Evolutionary conservation across 1,140 invertebrate species (phyloP), one percentile per base, ranked within the genome.

Genomic region (Theocolax elegans): DNA sequence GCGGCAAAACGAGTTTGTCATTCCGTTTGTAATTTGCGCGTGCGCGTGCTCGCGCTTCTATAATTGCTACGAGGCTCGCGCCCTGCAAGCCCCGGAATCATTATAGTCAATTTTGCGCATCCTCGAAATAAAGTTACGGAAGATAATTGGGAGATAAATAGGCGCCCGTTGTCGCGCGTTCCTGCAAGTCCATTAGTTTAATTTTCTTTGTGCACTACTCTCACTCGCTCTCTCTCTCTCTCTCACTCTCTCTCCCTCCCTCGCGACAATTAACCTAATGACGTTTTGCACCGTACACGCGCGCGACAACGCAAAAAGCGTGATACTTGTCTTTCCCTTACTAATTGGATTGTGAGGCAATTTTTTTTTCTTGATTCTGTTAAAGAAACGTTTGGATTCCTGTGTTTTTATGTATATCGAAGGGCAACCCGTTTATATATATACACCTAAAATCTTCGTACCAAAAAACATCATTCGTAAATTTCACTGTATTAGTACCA

Each of bases 261-360:
- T 27, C 51, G 40, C 51, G 49, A 56, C 64, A 66, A 66, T 56
- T 66, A 66, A 51, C n/a, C 38, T 66, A 66, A 66, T 66, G 31
- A 29, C 64, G 51, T 56, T 56, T 46, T 35, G 38, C 40, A n/a
- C n/a, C n/a, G n/a, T n/a, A n/a, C n/a, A n/a, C n/a, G n/a, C 42
- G 63, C 35, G 49, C 38, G 7, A 62, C n/a, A 54, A 40, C 3
- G 49, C 21, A 53, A 65, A 65, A 54, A 65, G 21, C n/a, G 21
- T 35, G 38, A n/a, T n/a, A 21, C 17, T n/a, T 12, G 49, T 31
- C 17, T 51, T 59, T 40, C 29, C 46, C 10, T 23, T 29, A 10
- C 51, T 66, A 56, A 66, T 66, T 66, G 40, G 38, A 56, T 29
- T 17, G 19, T n/a, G 19, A 65, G 15, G 49, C 23, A 29, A 65